phyloP scores from a whole-genome alignment of 1,140 invertebrate genomes.

The Bombus ignitus region DNA sequence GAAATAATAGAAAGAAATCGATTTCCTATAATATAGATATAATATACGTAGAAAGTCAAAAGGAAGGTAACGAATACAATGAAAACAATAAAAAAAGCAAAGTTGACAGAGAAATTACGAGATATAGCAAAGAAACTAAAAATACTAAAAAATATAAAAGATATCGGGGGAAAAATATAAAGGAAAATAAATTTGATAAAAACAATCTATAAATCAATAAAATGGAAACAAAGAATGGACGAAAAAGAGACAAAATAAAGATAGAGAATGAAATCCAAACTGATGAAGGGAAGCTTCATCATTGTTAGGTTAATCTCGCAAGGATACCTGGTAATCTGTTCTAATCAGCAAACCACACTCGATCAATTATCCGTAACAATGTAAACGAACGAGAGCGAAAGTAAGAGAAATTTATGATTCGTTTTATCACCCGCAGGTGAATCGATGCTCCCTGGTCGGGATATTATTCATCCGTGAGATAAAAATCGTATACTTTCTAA shows the following conservation, averaged over 20 bases:
- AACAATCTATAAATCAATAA: neutral
- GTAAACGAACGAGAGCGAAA: neutral
- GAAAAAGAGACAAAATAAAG: neutral
- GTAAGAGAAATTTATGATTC: constrained; percentile 18
- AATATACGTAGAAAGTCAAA: neutral
- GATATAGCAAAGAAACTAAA: neutral
- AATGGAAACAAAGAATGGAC: neutral
- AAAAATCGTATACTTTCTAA: neutral
- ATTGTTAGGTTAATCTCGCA: neutral
- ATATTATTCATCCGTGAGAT: neutral
- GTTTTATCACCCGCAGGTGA: constrained; percentile 8
- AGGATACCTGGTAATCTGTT: neutral
- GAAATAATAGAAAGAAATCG: neutral
- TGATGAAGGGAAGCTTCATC: neutral
- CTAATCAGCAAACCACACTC: constrained; percentile 5
- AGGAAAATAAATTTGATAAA: neutral
- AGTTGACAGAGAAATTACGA: neutral
- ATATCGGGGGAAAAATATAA: neutral
- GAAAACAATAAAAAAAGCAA: neutral
- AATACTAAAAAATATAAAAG: neutral
- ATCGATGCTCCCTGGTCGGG: neutral
- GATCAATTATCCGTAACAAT: neutral
- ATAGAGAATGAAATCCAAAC: neutral
- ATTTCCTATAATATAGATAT: neutral
- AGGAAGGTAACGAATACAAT: neutral